A percentile compares a stretch with the other conserved stretches of the same genome.
phyloP scores from a whole-genome alignment of 2,797 vertebrate species.

The Echiichthys vipera region DNA sequence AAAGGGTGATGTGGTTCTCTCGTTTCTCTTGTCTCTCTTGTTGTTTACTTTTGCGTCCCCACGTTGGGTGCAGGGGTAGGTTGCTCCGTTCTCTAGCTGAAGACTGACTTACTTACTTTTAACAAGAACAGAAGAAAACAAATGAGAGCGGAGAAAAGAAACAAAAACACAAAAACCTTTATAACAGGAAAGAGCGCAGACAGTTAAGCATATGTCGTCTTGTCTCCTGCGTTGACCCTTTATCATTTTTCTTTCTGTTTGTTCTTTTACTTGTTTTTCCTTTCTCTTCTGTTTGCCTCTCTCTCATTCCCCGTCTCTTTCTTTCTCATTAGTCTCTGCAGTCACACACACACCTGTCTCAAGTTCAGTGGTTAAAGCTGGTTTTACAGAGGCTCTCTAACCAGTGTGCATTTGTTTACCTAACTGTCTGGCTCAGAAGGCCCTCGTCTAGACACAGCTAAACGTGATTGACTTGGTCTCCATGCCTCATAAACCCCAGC shows the following conservation, averaged over 20 bases:
- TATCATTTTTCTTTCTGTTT: not conserved
- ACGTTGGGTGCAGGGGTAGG: no score
- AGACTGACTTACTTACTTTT: conserved; percentile 43
- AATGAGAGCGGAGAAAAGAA: conserved; percentile 38
- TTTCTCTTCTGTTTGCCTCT: conserved; percentile 30
- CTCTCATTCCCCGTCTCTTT: conserved; percentile 7
- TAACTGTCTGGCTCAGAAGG: conserved; percentile 58
- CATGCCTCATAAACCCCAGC: conserved; percentile 67
- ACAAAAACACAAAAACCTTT: conserved; percentile 39
- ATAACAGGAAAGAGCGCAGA: conserved; percentile 63
- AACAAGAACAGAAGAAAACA: conserved; percentile 49
- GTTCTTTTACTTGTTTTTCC: conserved; percentile 14
- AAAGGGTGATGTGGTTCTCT: conserved; percentile 19
- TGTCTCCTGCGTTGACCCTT: conserved; percentile 10
- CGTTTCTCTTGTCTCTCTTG: conserved; percentile 50
- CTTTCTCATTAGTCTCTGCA: conserved; percentile 31
- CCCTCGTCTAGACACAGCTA: conserved; percentile 71
- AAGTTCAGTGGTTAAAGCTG: conserved; percentile 46
- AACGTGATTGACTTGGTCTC: conserved; percentile 59
- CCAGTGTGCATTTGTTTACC: conserved; percentile 66
- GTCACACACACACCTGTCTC: conserved; percentile 57
- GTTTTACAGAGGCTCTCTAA: conserved; percentile 28
- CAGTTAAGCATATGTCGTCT: conserved; percentile 26
- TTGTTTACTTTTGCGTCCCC: conserved; percentile 48
- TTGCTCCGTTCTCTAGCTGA: conserved; percentile 40